A percentile compares a stretch with the other conserved stretches of the same genome.
phyloP scores from a whole-genome alignment of 2,797 vertebrate species.

The Masticophis lateralis region DNA sequence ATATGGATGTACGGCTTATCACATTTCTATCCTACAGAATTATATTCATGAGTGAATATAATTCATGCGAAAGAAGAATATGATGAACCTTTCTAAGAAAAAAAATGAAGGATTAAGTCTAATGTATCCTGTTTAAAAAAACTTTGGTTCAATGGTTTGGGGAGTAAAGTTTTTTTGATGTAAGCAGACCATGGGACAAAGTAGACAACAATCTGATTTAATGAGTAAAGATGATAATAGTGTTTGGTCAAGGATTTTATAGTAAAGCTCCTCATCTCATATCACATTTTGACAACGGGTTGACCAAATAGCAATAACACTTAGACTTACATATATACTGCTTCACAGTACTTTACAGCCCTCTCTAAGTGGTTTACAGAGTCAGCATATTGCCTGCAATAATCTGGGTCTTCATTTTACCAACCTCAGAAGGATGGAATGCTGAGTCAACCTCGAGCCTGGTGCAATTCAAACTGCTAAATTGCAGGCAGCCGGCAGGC shows the following conservation, averaged over 20 bases:
- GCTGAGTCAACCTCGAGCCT: no score
- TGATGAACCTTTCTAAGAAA: not conserved
- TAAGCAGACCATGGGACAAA: not conserved
- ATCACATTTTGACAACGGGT: not conserved
- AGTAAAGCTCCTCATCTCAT: not conserved
- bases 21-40: not conserved
- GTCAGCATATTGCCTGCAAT: no score
- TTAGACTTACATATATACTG: no score
- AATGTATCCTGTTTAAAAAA: not conserved
- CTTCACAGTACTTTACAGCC: no score
- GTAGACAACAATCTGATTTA: not conserved
- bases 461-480: no score
- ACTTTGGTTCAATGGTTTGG: not conserved
- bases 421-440: no score
- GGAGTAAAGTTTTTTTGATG: not conserved
- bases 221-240: not conserved
- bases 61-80: not conserved
- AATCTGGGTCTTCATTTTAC: no score
- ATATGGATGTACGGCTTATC: not conserved
- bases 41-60: not conserved
- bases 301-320: not conserved
- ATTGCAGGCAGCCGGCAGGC: no score
- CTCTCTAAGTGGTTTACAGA: no score
- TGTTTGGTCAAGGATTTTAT: not conserved
- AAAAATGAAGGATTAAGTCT: not conserved